phyloP scores from a whole-genome alignment of 2,113 vertebrate species.

The Spheniscus mendiculus region DNA sequence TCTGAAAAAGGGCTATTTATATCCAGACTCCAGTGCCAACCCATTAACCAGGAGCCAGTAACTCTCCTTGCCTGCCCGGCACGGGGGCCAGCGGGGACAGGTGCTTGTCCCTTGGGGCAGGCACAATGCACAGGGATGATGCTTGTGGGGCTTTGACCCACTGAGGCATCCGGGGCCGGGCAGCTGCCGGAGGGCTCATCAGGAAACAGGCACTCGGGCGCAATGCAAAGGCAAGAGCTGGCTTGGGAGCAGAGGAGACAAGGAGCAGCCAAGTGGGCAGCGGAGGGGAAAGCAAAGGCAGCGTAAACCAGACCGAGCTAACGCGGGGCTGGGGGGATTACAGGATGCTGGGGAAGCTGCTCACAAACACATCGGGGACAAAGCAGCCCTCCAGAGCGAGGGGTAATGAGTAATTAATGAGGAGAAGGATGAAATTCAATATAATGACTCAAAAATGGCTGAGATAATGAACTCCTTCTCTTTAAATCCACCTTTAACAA shows the following conservation, averaged over 20 bases:
- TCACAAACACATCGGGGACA: constrained; percentile 41
- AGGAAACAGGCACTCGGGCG: accelerated
- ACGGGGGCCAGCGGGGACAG: neutral
- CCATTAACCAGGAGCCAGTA: neutral
- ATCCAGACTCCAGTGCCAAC: neutral
- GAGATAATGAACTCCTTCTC: constrained; percentile 66
- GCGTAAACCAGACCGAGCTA: constrained; percentile 61
- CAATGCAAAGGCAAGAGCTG: neutral
- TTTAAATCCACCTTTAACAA: constrained; percentile 75
- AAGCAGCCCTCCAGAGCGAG: constrained; percentile 44
- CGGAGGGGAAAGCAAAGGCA: neutral
- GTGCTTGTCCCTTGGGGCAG: neutral
- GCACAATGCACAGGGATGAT: accelerated
- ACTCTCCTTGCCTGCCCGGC: neutral
- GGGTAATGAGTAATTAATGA: constrained; percentile 67
- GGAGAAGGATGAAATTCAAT: constrained; percentile 60
- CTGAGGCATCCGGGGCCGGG: accelerated
- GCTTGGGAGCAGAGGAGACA: accelerated
- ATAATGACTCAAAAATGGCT: constrained; percentile 55
- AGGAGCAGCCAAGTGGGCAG: neutral
- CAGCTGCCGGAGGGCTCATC: neutral
- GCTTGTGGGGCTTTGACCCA: neutral
- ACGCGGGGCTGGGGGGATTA: constrained; percentile 43
- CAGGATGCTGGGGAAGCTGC: constrained; percentile 40
- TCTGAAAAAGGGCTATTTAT: neutral